Conservation (phyloP, 2,113 vertebrate genomes). For the Stigmatopora nigra region DNA sequence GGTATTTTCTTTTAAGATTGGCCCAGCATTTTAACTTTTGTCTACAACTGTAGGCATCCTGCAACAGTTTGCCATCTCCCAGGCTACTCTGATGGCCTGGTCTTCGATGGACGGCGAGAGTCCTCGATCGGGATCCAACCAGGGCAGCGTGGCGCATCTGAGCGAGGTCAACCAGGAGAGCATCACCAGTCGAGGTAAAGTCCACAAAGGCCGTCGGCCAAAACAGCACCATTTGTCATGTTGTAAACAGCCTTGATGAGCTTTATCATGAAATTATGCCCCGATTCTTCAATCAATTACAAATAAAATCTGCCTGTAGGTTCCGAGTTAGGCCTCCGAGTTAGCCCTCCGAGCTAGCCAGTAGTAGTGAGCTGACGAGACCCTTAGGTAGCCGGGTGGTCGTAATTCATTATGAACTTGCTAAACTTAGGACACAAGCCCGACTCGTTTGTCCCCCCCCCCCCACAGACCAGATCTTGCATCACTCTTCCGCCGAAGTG, state of each 20-base stretch:
- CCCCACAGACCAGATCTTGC: constrained; percentile 79
- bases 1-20: too few species aligned
- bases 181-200: constrained; percentile 73
- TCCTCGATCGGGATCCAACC: constrained; percentile 86
- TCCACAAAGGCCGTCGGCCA: background rate
- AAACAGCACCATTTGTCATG: constrained; percentile 16
- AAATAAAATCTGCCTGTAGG: too few species aligned
- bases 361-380: too few species aligned
- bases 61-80: constrained; percentile 95
- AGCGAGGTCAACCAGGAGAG: constrained; percentile 93
- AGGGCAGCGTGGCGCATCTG: constrained; percentile 86
- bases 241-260: background rate
- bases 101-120: constrained; percentile 96
- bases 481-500: constrained; percentile 81
- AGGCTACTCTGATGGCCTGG: constrained; percentile 95
- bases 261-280: constrained; percentile 9
- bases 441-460: background rate
- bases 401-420: too few species aligned
- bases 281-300: constrained; percentile 19
- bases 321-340: too few species aligned
- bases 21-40: background rate
- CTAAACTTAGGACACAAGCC: constrained; percentile 4
- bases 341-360: too few species aligned
- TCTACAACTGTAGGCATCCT: constrained; percentile 77
- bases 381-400: too few species aligned